Conservation (phyloP, 2,797 vertebrate genomes). For the Phrynocephalus vlangalii region DNA sequence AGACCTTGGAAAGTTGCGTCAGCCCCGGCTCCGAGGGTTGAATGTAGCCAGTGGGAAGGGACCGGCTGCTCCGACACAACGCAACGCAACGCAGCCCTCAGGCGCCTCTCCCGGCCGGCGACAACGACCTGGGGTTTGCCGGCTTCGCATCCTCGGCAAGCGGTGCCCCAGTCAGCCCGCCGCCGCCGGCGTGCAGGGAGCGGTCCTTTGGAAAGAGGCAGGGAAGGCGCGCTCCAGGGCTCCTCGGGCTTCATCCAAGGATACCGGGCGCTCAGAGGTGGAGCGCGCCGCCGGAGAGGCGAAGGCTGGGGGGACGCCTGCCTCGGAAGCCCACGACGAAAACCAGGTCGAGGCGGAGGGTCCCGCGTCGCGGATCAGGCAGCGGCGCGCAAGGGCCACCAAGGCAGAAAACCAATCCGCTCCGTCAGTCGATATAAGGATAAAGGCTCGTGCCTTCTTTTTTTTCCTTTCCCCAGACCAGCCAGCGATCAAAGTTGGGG, state of each 20-base stretch:
- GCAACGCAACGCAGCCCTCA: background rate
- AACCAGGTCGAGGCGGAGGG: background rate
- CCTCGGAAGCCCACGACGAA: too few species aligned
- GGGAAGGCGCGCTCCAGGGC: slow-evolving; percentile 37
- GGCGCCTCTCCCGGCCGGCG: slow-evolving; percentile 47
- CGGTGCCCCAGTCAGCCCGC: slow-evolving; percentile 6
- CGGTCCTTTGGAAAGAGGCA: slow-evolving; percentile 41
- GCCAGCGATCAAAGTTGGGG: background rate
- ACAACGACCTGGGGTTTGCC: slow-evolving; percentile 59
- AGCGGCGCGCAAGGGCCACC: too few species aligned
- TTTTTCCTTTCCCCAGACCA: background rate
- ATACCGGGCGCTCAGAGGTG: background rate
- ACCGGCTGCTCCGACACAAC: too few species aligned
- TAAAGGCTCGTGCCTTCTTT: too few species aligned
- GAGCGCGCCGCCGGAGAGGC: too few species aligned
- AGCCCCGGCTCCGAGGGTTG: slow-evolving; percentile 46
- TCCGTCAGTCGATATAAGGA: too few species aligned
- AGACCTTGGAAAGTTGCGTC: slow-evolving; percentile 72
- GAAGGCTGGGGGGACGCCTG: too few species aligned
- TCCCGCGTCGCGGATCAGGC: background rate
- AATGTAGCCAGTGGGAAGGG: slow-evolving; percentile 57
- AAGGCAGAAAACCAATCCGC: too few species aligned
- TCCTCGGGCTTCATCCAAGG: background rate
- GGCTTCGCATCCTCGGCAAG: slow-evolving; percentile 51
- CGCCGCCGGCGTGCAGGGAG: slow-evolving; percentile 19